Evolutionary conservation across 2,888 invertebrate species (phyloP), one percentile per base, ranked within the genome.

Genomic region (Limnephilus auricula): DNA sequence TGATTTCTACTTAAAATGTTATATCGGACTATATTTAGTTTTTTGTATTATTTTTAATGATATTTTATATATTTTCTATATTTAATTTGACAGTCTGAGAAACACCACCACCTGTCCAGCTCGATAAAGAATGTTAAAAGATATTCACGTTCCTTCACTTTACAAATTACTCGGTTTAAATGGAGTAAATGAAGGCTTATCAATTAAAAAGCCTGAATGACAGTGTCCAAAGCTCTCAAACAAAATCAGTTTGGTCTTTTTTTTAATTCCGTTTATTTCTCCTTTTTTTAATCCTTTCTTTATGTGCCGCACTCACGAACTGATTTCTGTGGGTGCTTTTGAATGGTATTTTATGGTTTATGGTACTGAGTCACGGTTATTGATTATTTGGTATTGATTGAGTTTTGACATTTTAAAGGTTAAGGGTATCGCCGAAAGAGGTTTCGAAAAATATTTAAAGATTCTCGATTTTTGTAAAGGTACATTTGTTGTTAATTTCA

Each of bases 161-260:
- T 90, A 90, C 90, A 90, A 83, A 90, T 90, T 90, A 90, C 82
- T 45, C 31, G n/a, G 34, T 83, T 50, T 18, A 80, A 65, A 31
- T 82, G 90, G 65, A 65, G 50, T 45, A 40, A 90, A 83, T 83
- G 90, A 50, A 32, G 30, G 83, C 65, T 90, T 90, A 90, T 90
- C 90, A 90, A 90, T 83, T 50, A 65, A 90, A 13, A 45, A 40
- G n/a, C 84, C 34, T 15, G 34, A 83, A 30, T 84, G 90, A 83
- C 90, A 90, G 32, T 50, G 65, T 45, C 65, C 65, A 65, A 65
- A 65, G 65, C 65, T 65, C 50, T 83, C 50, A 90, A 90, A 32
- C 83, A 90, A 83, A 65, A 65, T 82, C n/a, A 12, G 25, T 50
- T 12, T 13, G 18, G 65, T 79, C 65, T 65, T 83, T 90, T n/a